These are phyloP conservation scores for Stenodera caucasica DNA, from an alignment of 2,888 invertebrate genomes.

Conservation along the genomic window DNA sequence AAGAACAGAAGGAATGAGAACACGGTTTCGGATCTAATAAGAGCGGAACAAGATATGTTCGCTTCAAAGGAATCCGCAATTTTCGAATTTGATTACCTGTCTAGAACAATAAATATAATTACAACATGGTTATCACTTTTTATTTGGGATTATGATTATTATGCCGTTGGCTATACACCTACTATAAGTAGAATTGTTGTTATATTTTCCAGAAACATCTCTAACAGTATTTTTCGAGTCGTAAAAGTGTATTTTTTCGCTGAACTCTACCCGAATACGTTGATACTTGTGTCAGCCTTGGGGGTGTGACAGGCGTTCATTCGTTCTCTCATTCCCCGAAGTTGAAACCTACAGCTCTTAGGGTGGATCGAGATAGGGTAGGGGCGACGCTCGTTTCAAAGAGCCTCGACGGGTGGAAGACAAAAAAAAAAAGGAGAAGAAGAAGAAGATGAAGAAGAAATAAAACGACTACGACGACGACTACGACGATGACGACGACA, in stretches of 20 bases:
- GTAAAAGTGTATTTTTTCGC: background rate
- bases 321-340: background rate
- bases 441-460: background rate
- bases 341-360: background rate
- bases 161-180: no score
- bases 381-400: background rate
- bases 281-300: background rate
- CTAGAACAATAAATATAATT: slow-evolving; percentile 11
- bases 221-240: background rate
- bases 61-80: slow-evolving; percentile 38
- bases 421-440: background rate
- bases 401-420: slow-evolving; percentile 5
- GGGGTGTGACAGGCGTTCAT: slow-evolving; percentile 8
- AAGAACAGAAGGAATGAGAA: slow-evolving; percentile 16
- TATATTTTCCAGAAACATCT: background rate
- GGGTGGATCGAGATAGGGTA: slow-evolving; percentile 4
- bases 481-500: slow-evolving; percentile 2
- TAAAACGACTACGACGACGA: slow-evolving; percentile 7
- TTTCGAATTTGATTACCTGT: slow-evolving; percentile 39
- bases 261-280: background rate
- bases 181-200: background rate
- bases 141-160: background rate
- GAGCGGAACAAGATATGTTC: slow-evolving; percentile 10
- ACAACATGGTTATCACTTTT: background rate
- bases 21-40: slow-evolving; percentile 18